Conservation (phyloP, 2,113 vertebrate genomes). For the Poeciliopsis retropinna region DNA sequence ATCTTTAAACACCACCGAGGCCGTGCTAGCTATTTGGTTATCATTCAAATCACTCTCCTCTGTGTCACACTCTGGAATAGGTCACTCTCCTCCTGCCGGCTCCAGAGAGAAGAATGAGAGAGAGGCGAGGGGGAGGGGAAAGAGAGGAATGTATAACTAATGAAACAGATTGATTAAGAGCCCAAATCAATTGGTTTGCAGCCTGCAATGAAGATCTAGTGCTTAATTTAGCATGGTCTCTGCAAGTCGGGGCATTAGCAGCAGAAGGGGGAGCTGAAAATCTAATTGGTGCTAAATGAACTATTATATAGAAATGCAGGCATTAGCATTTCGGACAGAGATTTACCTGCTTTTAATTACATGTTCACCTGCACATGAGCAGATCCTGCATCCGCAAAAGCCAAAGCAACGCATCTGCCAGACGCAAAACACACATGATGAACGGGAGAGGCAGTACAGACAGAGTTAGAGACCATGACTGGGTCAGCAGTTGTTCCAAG, state of each 20-base stretch:
- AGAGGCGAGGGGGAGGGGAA: constrained; percentile 53
- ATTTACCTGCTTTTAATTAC: constrained; percentile 13
- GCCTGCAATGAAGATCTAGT: constrained; percentile 87
- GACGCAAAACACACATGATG: not conserved
- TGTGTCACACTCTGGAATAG: constrained; percentile 86
- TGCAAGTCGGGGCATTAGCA: constrained; percentile 86
- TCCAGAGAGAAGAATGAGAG: constrained; percentile 63
- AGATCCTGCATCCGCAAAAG: not conserved
- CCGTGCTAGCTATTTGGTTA: constrained; percentile 87
- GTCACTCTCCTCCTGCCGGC: constrained; percentile 82
- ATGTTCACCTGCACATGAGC: not conserved
- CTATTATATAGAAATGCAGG: constrained; percentile 83
- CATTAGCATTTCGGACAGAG: constrained; percentile 51
- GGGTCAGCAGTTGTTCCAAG: not conserved
- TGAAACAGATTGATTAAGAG: constrained; percentile 94
- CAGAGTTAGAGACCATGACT: not conserved
- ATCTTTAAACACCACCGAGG: constrained; percentile 92
- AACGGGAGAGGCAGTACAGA: not conserved
- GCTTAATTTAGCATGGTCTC: constrained; percentile 91
- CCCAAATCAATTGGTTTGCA: constrained; percentile 92
- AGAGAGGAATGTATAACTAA: constrained; percentile 90
- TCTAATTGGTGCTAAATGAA: constrained; percentile 93
- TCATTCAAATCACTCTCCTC: constrained; percentile 89
- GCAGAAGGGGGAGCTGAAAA: constrained; percentile 79
- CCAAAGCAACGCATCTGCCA: not conserved